Evolutionary conservation across 2,797 vertebrate species (phyloP).

Genomic region (Malurus leucopterus): DNA sequence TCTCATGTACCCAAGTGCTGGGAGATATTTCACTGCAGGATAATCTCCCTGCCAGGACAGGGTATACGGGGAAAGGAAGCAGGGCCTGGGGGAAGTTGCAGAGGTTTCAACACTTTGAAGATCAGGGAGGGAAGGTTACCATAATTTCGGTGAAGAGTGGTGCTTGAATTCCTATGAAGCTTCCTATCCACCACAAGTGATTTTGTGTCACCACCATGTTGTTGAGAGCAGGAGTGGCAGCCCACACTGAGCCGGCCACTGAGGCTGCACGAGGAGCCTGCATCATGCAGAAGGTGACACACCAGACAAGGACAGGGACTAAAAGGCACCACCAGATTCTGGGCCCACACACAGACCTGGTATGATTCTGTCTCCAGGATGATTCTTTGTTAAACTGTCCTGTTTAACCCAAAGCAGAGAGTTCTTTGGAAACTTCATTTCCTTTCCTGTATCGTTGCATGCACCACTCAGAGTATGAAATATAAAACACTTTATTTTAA

Average conservation of each 20-base stretch:
- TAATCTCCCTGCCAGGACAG: accelerated
- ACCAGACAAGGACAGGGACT: accelerated
- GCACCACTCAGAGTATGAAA: neutral
- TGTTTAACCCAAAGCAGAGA: neutral
- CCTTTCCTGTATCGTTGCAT: neutral
- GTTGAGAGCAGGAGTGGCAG: neutral
- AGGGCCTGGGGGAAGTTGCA: neutral
- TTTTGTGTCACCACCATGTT: neutral
- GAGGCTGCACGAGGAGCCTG: neutral
- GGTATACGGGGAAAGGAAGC: neutral
- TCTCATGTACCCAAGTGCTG: accelerated
- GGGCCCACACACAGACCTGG: neutral
- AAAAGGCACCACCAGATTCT: neutral
- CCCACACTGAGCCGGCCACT: accelerated
- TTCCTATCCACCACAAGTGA: neutral
- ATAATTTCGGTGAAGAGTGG: neutral
- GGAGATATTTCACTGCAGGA: neutral
- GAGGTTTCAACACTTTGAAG: neutral
- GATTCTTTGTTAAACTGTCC: neutral
- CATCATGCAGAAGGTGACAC: neutral
- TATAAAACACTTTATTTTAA: neutral
- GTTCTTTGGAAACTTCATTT: neutral
- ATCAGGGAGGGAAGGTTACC: neutral
- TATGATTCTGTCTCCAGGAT: neutral
- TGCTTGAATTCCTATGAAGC: neutral